Evolutionary conservation across 2,888 invertebrate genomes (phyloP).

Genomic region (Heliconius sara): DNA sequence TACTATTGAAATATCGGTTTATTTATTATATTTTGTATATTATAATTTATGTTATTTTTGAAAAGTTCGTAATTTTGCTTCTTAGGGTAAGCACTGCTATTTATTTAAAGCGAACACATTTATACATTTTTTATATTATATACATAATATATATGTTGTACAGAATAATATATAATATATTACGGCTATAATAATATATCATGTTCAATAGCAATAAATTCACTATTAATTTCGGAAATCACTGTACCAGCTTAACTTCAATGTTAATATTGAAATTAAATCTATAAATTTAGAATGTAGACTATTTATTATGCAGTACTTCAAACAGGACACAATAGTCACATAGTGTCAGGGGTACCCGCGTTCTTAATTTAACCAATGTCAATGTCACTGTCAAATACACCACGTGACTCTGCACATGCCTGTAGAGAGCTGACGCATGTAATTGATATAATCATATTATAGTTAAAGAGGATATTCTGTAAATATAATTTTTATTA

Average conservation of each 20-base stretch:
- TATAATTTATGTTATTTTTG: too few species aligned
- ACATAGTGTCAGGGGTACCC: background rate
- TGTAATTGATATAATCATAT: slow-evolving; percentile 27
- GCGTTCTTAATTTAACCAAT: slow-evolving; percentile 53
- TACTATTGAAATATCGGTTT: slow-evolving; percentile 41
- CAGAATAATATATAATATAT: too few species aligned
- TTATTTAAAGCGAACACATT: too few species aligned
- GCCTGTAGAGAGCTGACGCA: slow-evolving; percentile 10
- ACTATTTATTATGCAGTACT: background rate
- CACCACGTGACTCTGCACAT: slow-evolving; percentile 54
- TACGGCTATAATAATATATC: too few species aligned
- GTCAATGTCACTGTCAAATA: slow-evolving; percentile 70
- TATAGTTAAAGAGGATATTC: background rate
- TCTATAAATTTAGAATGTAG: background rate
- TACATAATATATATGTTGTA: too few species aligned
- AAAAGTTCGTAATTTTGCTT: too few species aligned
- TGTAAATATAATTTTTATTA: background rate
- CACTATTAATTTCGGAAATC: background rate
- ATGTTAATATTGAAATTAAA: background rate
- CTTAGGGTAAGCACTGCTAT: too few species aligned
- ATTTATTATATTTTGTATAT: background rate
- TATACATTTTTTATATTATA: too few species aligned
- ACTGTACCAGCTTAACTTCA: background rate
- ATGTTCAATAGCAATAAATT: too few species aligned
- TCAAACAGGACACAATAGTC: background rate